These are phyloP conservation scores for Rhingia campestris DNA, from an alignment of 2,888 invertebrate genomes.

Conservation along the genomic window DNA sequence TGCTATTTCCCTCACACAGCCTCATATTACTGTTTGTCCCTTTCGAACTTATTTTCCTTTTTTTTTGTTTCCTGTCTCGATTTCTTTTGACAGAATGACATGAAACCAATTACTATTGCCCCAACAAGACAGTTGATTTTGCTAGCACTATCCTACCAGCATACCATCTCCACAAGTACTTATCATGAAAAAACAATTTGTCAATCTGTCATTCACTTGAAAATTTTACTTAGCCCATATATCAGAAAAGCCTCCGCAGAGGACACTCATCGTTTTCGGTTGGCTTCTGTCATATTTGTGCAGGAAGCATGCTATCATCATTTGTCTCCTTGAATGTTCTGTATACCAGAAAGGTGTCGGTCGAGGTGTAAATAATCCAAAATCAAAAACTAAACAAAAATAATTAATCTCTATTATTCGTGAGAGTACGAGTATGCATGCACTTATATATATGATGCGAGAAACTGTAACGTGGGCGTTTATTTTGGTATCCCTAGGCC, in stretches of 20 bases:
- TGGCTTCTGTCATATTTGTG: conserved; percentile 57
- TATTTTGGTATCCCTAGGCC: conserved; percentile 39
- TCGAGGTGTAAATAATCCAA: conserved; percentile 22
- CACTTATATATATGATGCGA: too few relatives aligned
- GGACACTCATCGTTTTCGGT: conserved; percentile 56
- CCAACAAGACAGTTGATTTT: conserved; percentile 47
- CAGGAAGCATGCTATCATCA: conserved; percentile 50
- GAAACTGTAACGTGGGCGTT: conserved; percentile 21
- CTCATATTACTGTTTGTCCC: conserved; percentile 19
- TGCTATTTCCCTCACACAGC: conserved; percentile 22
- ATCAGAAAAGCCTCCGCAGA: conserved; percentile 43
- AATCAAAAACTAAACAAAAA: conserved; percentile 11
- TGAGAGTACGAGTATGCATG: too few relatives aligned
- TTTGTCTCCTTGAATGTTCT: conserved; percentile 31
- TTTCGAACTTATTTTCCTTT: conserved; percentile 37
- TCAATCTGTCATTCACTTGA: conserved; percentile 66
- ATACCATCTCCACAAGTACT: conserved; percentile 45
- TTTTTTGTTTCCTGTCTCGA: conserved; percentile 5
- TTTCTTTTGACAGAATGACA: conserved; percentile 66
- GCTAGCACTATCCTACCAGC: conserved; percentile 20
- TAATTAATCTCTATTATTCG: conserved; percentile 2
- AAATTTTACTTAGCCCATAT: conserved; percentile 62
- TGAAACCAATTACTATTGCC: conserved; percentile 58
- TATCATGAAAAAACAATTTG: conserved; percentile 70
- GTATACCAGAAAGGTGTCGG: conserved; percentile 24